These are phyloP conservation scores for Drosophila demipolita DNA, from an alignment of 2,888 invertebrate genomes.

Conservation along the genomic window DNA sequence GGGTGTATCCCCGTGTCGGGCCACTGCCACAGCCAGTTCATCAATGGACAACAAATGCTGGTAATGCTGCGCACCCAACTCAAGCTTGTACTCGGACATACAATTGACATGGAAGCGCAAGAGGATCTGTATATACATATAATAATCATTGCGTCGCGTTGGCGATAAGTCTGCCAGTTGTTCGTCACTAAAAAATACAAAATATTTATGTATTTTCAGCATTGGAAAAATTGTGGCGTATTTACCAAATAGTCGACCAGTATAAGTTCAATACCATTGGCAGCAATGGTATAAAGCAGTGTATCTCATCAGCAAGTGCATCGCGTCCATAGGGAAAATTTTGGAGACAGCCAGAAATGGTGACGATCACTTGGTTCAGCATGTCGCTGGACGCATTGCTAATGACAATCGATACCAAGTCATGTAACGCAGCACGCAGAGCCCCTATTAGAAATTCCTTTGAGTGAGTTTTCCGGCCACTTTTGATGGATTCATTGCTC, in stretches of 20 bases:
- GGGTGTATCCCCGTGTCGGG: slow-evolving; percentile 86
- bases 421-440: slow-evolving; percentile 60
- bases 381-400: neutral
- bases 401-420: slow-evolving; percentile 46
- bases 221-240: neutral
- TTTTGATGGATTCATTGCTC: slow-evolving; percentile 17
- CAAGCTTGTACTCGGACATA: slow-evolving; percentile 84
- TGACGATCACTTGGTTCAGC: neutral
- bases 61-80: slow-evolving; percentile 48
- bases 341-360: neutral
- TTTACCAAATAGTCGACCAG: slow-evolving; percentile 74
- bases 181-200: slow-evolving; percentile 12
- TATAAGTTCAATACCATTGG: slow-evolving; percentile 68
- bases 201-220: neutral
- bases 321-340: neutral
- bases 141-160: slow-evolving; percentile 82
- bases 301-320: neutral
- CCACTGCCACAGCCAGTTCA: slow-evolving; percentile 81
- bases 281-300: neutral
- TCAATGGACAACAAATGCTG: slow-evolving; percentile 48
- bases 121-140: slow-evolving; percentile 84
- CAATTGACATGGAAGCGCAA: slow-evolving; percentile 84
- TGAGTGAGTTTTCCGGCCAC: slow-evolving; percentile 29
- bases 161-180: slow-evolving; percentile 69
- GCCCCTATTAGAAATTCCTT: slow-evolving; percentile 56